Evolutionary conservation across 2,113 vertebrate species (phyloP), one percentile per base, ranked within the genome.

Genomic region (Phrynosoma blainvillii): DNA sequence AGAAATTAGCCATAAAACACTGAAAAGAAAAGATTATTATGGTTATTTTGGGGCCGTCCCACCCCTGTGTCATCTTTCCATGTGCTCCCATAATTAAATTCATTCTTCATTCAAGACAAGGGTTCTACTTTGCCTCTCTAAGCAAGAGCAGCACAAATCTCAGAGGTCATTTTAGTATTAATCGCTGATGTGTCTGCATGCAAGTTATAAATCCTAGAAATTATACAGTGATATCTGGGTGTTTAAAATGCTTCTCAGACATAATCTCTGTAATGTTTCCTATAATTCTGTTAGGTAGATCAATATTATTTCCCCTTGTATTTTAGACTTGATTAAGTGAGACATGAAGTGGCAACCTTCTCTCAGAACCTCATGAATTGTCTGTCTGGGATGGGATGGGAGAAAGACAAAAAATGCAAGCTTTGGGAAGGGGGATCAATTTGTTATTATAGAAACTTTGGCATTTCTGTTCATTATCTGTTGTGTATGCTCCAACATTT

Each of bases 11-110:
- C 21, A 47, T 47, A 42, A 82, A 27, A 20, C 0, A 42, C 80
- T 42, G 8, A 68, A 82, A 82, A 84, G 27, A 20, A 20, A 23
- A 85, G 32, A 42, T 30, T 56, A n/a, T 32, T 62, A 56, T 4
- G 5, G 66, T 62, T 47, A 42, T 32, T 70, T 73, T 32, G 8
- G 70, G 82, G 21, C 82, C 47, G 16, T 25, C 14, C 30, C 42
- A 74, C 56, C 30, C n/a, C 9, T 70, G 40, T 13, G 36, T 59
- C 82, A 62, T 18, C 32, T 59, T 88, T 79, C 65, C 18, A n/a
- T 82, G 52, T 52, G 59, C 36, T 73, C 54, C 54, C 79, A 25
- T 80, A 87, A 59, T 83, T 76, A 82, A 88, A 88, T 18, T 36
- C 27, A 23, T 83, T 90, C 89, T 75, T 71, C 76, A 82, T 59